Base-by-base conservation (phyloP, 2,797 vertebrate species). In the Dendrocincla tyrannina region DNA sequence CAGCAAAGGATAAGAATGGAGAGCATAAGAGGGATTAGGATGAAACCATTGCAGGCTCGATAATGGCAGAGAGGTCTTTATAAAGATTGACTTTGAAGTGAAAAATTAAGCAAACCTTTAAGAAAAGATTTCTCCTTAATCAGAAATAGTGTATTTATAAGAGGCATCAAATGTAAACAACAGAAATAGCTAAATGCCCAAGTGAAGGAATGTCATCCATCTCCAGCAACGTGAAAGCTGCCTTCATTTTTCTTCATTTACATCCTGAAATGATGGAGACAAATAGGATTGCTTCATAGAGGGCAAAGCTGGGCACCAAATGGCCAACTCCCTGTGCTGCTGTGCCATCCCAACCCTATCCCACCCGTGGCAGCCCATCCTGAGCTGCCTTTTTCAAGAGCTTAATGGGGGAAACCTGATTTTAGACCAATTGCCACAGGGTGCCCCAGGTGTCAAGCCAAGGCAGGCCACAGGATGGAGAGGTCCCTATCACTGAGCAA, bases 11-110 rank as follows among this genome's bases (percentile, higher is more conserved):
- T 96, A 93, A 95, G 89, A 91, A 88, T 73, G 84, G 76, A 79
- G 62, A 93, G 92, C 9, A 1, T 89, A 90, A 96, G 86, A 85
- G 90, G 93, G 95, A 96, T 96, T 96, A 96, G 86, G 77, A 95
- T 95, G 92, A 95, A 96, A 82, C 91, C 81, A 95, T 90, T 73
- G 79, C 91, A 81, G 72, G 55, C 77, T 85, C 83, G 93, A 96
- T 95, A 95, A 93, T 88, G 62, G 91, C 88, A 95, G 79, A 88
- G 72, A 89, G 74, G 91, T 91, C 91, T 96, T 96, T 20, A 89
- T 53, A 85, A 88, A 95, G 76, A 95, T 62, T 94, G 92, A 79
- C 95, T 97, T 94, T 92, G 95, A 97, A 96, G 89, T 95, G 84
- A 92, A 95, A 96, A 96, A 86, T 84, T 77, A 95, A 83, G 66